Evolutionary conservation across 2,888 invertebrate genomes (phyloP), one percentile per base, ranked within the genome.

Genomic region (Cosmopolites sordidus): DNA sequence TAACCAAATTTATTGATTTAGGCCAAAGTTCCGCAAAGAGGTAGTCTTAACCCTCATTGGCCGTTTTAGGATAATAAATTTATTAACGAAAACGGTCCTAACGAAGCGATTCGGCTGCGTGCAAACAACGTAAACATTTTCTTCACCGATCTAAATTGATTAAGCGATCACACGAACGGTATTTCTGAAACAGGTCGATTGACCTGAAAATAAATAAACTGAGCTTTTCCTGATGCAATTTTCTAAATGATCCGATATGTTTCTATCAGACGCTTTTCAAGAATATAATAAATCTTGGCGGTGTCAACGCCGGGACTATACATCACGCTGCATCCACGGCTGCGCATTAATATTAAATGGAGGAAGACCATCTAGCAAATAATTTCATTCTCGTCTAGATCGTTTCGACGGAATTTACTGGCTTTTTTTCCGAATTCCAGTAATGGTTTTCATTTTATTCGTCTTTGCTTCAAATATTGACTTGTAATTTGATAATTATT

Each of bases 281-380:
- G 50, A 45, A 54, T 50, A 45, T 50, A 48, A 54, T 54, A 54
- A 54, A 54, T 54, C 50, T 48, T 47, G 30, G 30, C 43, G n/a
- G 37, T 46, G 54, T 54, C 54, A 46, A 41, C 54, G 43, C 16
- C 11, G 50, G 43, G 47, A 50, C 50, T 46, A 46, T 54, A 47
- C 54, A 54, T 50, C 50, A 50, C 49, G 54, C 50, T 30, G 37
- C 53, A 44, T 48, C 43, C 45, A 33, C 45, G 44, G 18, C 37
- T 50, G 43, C 41, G 46, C 54, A 54, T 54, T 50, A 54, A 54
- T 54, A 54, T 54, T 46, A 43, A 50, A 50, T 22, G 43, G 40
- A 46, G 3, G n/a, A 33, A 33, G 33, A 33, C 27, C 27, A 27
- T 33, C 8, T 33, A 12, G 4, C n/a, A 12, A 33, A 33, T 33